Conservation (phyloP, 1,140 invertebrate genomes). For the Drosophila subpulchrella region DNA sequence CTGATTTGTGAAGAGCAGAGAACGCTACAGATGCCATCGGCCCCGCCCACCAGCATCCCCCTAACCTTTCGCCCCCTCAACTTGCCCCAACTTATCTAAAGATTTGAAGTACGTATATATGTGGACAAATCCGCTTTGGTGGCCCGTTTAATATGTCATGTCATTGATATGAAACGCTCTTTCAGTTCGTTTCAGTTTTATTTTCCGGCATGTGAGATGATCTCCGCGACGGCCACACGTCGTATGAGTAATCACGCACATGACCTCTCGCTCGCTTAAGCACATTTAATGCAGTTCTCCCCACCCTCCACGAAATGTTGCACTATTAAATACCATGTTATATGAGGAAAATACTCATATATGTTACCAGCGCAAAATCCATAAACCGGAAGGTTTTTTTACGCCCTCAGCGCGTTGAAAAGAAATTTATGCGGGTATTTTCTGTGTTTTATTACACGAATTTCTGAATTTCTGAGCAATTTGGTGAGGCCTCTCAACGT, state of each 20-base stretch:
- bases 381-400: slow-evolving; percentile 47
- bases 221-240: slow-evolving; percentile 37
- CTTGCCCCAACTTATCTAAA: slow-evolving; percentile 12
- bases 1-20: slow-evolving; percentile 72
- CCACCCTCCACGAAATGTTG: background rate
- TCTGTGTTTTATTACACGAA: slow-evolving; percentile 58
- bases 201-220: slow-evolving; percentile 29
- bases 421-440: slow-evolving; percentile 51
- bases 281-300: slow-evolving; percentile 46
- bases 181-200: slow-evolving; percentile 29
- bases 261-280: slow-evolving; percentile 67
- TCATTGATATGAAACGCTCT: slow-evolving; percentile 68
- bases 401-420: slow-evolving; percentile 46
- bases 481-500: slow-evolving; percentile 24
- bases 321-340: slow-evolving; percentile 34
- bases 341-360: slow-evolving; percentile 36
- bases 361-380: slow-evolving; percentile 39
- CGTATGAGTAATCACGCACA: slow-evolving; percentile 78
- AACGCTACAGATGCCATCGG: slow-evolving; percentile 42
- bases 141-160: slow-evolving; percentile 66
- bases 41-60: slow-evolving; percentile 6
- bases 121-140: slow-evolving; percentile 66
- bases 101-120: slow-evolving; percentile 37
- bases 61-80: background rate
- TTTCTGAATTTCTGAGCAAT: slow-evolving; percentile 55